Percentiles rank a stretch among this genome's conserved stretches.
These are phyloP conservation scores for Aeoliscus strigatus DNA, from an alignment of 2,797 vertebrate species.

Conservation along the genomic window DNA sequence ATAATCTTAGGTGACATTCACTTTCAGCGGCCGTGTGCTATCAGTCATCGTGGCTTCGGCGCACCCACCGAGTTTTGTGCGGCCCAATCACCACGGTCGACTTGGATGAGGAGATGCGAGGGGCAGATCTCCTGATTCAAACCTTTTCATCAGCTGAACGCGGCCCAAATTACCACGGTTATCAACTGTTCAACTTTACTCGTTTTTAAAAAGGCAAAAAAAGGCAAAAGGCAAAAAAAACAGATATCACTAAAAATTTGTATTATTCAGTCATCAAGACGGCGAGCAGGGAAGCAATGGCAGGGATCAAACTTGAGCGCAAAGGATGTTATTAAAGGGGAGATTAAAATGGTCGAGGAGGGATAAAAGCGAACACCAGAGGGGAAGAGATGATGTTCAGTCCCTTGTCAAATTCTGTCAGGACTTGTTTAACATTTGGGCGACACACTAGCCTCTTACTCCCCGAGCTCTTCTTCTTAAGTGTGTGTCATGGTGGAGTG, in stretches of 20 bases:
- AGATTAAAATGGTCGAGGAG: slow-evolving; percentile 63
- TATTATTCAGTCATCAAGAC: too few species aligned
- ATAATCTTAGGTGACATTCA: background rate
- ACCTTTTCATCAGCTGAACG: background rate
- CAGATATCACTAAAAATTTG: too few species aligned
- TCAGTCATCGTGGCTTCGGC: background rate
- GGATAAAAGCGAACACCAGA: slow-evolving; percentile 54
- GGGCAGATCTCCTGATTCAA: background rate
- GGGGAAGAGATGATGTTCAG: slow-evolving; percentile 53
- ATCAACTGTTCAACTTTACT: too few species aligned
- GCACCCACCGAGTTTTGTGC: too few species aligned
- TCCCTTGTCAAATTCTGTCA: slow-evolving; percentile 69
- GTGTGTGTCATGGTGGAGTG: too few species aligned
- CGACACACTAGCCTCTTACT: slow-evolving; percentile 49
- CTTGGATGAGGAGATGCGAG: background rate
- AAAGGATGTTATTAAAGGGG: slow-evolving; percentile 58
- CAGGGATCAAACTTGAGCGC: slow-evolving; percentile 69
- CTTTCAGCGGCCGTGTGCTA: background rate
- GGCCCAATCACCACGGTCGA: background rate
- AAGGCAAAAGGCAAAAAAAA: too few species aligned
- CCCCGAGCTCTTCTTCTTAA: slow-evolving; percentile 36
- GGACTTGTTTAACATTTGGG: slow-evolving; percentile 68
- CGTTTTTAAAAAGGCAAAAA: too few species aligned
- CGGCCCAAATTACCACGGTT: background rate
- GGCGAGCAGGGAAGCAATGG: too few species aligned